Evolutionary conservation across 2,888 invertebrate genomes (phyloP).

Genomic region (Acholoe squamosa): DNA sequence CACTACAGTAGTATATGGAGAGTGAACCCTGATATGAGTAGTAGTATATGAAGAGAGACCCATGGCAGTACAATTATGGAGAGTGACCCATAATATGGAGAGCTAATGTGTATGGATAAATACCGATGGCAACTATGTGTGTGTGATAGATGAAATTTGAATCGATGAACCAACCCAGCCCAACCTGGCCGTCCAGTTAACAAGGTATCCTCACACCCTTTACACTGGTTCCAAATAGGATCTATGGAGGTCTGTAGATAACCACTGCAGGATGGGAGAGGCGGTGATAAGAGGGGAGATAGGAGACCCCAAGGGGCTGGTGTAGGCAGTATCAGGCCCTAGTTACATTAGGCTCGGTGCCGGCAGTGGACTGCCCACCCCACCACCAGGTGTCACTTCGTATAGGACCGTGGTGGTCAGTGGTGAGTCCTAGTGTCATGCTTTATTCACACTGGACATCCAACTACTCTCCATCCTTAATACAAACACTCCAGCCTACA

Average conservation of each 20-base stretch:
- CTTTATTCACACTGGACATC: conserved; percentile 15
- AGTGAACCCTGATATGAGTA: too few species aligned
- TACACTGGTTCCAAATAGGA: too few species aligned
- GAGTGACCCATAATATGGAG: too few species aligned
- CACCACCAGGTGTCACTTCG: conserved; percentile 36
- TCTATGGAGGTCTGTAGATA: neutral
- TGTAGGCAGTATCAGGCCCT: neutral
- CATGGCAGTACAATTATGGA: too few species aligned
- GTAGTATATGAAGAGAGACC: too few species aligned
- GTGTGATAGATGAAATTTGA: too few species aligned
- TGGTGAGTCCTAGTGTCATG: neutral
- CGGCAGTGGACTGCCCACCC: neutral
- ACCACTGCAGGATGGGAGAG: neutral
- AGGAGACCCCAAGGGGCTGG: neutral
- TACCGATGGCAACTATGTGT: too few species aligned
- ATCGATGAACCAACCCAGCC: too few species aligned
- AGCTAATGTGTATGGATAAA: too few species aligned
- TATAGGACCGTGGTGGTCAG: neutral
- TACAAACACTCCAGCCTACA: neutral
- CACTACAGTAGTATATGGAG: too few species aligned
- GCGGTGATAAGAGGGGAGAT: neutral
- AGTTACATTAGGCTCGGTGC: conserved; percentile 44
- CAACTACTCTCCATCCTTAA: neutral
- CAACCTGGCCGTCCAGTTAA: too few species aligned
- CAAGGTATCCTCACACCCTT: too few species aligned